Evolutionary conservation across 2,797 vertebrate genomes (phyloP).

Genomic region (Xenops minutus): DNA sequence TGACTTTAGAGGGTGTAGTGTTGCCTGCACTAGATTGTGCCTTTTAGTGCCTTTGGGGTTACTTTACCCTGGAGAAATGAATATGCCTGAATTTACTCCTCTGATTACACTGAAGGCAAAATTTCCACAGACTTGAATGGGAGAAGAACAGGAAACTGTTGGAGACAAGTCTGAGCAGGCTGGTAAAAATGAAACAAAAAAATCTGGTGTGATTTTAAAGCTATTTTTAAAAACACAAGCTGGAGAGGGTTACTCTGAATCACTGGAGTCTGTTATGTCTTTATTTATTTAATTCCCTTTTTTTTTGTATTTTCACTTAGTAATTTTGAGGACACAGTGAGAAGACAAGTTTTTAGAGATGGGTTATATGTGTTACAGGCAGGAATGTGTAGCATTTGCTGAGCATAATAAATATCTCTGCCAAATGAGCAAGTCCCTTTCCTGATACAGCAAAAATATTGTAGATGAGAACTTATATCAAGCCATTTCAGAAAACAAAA

Average conservation of each 20-base stretch:
- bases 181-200: conserved; percentile 27
- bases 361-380: background rate
- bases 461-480: background rate
- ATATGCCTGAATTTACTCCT: background rate
- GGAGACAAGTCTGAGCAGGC: conserved; percentile 1
- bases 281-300: background rate
- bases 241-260: conserved; percentile 21
- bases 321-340: background rate
- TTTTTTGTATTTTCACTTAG: background rate
- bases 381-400: background rate
- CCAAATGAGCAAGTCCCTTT: background rate
- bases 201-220: background rate
- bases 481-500: background rate
- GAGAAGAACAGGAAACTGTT: background rate
- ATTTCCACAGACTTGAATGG: background rate
- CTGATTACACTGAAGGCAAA: background rate
- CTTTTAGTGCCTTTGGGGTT: background rate
- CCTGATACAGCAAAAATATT: background rate
- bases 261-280: background rate
- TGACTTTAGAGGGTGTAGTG: background rate
- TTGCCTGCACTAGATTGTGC: background rate
- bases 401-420: background rate
- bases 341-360: background rate
- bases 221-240: conserved; percentile 22
- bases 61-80: background rate